A percentile compares a stretch with the other conserved stretches of the same genome.
phyloP scores from a whole-genome alignment of 2,797 vertebrate species.

The Enteromius fasciolatus region DNA sequence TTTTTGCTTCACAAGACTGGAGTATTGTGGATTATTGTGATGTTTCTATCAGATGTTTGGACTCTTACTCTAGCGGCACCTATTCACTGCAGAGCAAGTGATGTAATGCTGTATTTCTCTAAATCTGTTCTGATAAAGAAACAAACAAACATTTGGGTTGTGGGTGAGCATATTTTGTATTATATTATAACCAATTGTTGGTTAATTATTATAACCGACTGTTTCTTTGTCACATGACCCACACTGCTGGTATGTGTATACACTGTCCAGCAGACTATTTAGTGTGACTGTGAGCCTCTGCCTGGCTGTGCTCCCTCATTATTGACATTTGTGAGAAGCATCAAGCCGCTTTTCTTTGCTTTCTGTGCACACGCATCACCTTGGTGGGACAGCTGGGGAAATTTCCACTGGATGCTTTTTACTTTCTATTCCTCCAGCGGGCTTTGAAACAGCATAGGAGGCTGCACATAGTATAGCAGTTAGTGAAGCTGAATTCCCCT shows the following conservation, averaged over 20 bases:
- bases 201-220: no score
- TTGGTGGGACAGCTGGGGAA: background rate
- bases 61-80: background rate
- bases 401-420: background rate
- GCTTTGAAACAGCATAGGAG: background rate
- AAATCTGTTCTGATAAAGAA: background rate
- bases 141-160: background rate
- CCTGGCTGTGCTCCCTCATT: background rate
- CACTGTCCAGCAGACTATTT: background rate
- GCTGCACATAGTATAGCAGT: background rate
- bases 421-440: constrained; percentile 10
- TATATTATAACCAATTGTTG: background rate
- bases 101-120: background rate
- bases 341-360: background rate
- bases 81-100: background rate
- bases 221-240: constrained; percentile 8
- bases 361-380: background rate
- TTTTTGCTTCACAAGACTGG: background rate
- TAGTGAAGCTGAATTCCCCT: constrained; percentile 13
- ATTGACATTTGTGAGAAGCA: constrained; percentile 7
- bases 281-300: background rate
- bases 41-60: background rate
- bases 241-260: background rate
- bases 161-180: background rate
- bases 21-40: background rate